Percentiles rank a stretch among this genome's conserved stretches.
Evolutionary conservation across 2,113 vertebrate species (phyloP).

Genomic region (Trachemys scripta): DNA sequence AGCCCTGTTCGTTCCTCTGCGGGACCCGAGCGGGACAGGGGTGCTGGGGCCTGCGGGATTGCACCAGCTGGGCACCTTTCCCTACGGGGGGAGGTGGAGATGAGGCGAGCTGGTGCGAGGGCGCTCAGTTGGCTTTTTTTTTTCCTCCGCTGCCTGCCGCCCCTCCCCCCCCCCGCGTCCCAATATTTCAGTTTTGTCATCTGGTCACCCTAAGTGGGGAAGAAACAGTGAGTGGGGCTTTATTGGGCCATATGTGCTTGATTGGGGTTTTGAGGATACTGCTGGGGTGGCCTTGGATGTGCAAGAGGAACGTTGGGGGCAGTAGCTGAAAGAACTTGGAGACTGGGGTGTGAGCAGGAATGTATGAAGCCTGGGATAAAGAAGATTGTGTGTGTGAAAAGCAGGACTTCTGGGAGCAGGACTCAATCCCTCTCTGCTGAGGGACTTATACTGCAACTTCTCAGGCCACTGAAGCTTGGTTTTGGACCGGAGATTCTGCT

Average conservation of each 20-base stretch:
- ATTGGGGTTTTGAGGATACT: neutral
- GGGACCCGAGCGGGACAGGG: too few species aligned
- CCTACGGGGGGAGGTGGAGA: too few species aligned
- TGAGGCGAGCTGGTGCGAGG: too few species aligned
- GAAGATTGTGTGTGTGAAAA: neutral
- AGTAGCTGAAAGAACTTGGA: neutral
- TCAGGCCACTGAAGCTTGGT: neutral
- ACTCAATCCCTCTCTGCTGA: neutral
- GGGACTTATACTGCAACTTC: neutral
- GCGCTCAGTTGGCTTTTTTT: too few species aligned
- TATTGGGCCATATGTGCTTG: neutral
- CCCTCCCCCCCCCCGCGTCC: fast-evolving
- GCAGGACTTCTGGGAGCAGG: neutral
- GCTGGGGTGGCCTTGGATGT: neutral
- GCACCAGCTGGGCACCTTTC: too few species aligned
- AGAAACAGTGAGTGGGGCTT: neutral
- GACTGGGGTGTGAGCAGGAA: neutral
- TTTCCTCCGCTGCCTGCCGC: too few species aligned
- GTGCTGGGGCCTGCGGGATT: too few species aligned
- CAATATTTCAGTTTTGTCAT: too few species aligned
- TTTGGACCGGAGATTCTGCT: neutral
- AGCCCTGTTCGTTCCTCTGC: too few species aligned
- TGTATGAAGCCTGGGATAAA: neutral
- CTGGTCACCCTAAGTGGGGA: neutral
- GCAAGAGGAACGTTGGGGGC: neutral